A percentile compares a stretch with the other conserved stretches of the same genome.
phyloP scores from a whole-genome alignment of 2,113 vertebrate species.

The rat (Rattus norvegicus) region GRCr8 NC_086035.1:29067001-29067500 shows the following conservation, averaged over 20 bases:
- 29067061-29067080: slow-evolving; percentile 61
- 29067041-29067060: slow-evolving; percentile 56
- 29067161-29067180: background rate
- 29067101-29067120: slow-evolving; percentile 52
- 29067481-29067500: background rate
- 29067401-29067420: background rate
- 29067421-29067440: background rate
- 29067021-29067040: slow-evolving; percentile 60
- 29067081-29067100: slow-evolving; percentile 69
- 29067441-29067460: background rate
- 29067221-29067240: slow-evolving; percentile 50
- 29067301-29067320: background rate
- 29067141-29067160: slow-evolving; percentile 33
- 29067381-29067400: background rate
- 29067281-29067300: background rate
- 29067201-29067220: slow-evolving; percentile 3
- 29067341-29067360: background rate
- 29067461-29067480: background rate
- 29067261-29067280: slow-evolving; percentile 57
- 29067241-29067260: slow-evolving; percentile 84
- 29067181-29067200: background rate
- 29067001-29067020: background rate
- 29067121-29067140: slow-evolving; percentile 45
- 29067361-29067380: background rate
- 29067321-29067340: background rate